Conservation (phyloP, 2,797 vertebrate species). For the Phoebastria nigripes region DNA sequence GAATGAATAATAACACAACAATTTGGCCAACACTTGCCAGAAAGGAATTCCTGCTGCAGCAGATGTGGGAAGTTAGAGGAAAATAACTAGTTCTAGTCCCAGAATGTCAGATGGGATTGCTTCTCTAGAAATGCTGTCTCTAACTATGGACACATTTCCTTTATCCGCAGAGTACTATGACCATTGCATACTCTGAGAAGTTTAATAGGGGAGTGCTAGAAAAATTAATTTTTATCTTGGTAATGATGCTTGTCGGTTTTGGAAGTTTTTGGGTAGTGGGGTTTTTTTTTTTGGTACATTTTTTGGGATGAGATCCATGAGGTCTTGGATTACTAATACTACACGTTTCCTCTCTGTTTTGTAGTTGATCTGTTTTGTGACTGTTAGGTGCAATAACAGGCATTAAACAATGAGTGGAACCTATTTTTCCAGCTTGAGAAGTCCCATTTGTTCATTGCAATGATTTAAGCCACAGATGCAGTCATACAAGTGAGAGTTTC, state of each 20-base stretch:
- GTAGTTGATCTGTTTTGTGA: not conserved
- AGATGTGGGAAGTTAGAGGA: not conserved
- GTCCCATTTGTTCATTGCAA: not conserved
- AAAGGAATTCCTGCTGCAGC: not conserved
- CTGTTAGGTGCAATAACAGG: not conserved
- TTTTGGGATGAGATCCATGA: not conserved
- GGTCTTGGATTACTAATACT: not conserved
- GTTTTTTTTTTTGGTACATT: not conserved
- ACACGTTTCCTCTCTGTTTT: not conserved
- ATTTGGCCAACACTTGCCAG: not conserved
- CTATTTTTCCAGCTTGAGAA: not conserved
- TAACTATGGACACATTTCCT: fast-evolving
- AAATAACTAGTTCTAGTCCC: not conserved
- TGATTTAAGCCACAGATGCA: not conserved
- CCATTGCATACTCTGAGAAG: not conserved
- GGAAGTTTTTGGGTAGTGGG: not conserved
- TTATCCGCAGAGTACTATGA: not conserved
- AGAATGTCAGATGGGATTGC: not conserved
- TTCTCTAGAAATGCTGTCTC: not conserved
- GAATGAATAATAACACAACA: not conserved
- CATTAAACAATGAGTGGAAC: not conserved
- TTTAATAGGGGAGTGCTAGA: not conserved
- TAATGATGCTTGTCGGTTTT: not conserved
- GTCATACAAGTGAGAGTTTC: not conserved
- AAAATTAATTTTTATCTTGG: not conserved